A percentile compares a stretch with the other conserved stretches of the same genome.
These are phyloP conservation scores for Standfussiana lucernea DNA, from an alignment of 2,888 invertebrate species.

Conservation along the genomic window DNA sequence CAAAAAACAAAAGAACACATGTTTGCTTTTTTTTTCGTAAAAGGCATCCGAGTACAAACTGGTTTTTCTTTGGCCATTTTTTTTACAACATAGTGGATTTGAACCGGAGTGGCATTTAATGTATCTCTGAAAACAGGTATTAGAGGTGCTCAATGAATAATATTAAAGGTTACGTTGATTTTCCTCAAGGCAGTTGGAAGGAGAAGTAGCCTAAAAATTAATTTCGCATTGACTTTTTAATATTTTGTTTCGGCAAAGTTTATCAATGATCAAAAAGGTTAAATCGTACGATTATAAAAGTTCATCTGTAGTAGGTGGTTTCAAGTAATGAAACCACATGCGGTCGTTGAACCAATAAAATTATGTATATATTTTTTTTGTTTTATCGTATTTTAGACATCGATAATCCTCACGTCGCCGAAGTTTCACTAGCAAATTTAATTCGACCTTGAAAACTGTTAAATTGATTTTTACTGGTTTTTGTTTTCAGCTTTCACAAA, in stretches of 20 bases:
- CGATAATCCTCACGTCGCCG: background rate
- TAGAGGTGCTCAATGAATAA: background rate
- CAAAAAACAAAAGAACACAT: conserved; percentile 18
- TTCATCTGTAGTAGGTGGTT: background rate
- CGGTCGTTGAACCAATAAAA: background rate
- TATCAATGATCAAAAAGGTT: background rate
- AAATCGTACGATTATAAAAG: background rate
- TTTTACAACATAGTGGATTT: background rate
- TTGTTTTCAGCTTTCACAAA: background rate
- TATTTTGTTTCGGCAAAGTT: background rate
- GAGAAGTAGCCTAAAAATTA: background rate
- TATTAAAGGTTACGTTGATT: background rate
- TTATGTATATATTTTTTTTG: background rate
- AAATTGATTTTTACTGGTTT: background rate
- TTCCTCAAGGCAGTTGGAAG: background rate
- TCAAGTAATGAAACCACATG: background rate
- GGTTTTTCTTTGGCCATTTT: conserved; percentile 18
- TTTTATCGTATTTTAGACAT: background rate
- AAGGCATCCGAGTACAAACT: conserved; percentile 17
- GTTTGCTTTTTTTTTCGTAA: conserved; percentile 1
- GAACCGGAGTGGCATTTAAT: background rate
- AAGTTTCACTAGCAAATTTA: no score
- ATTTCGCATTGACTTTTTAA: background rate
- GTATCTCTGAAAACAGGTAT: background rate
- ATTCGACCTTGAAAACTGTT: background rate